phyloP scores from a whole-genome alignment of 2,113 vertebrate species.

The Eurystomus gularis region DNA sequence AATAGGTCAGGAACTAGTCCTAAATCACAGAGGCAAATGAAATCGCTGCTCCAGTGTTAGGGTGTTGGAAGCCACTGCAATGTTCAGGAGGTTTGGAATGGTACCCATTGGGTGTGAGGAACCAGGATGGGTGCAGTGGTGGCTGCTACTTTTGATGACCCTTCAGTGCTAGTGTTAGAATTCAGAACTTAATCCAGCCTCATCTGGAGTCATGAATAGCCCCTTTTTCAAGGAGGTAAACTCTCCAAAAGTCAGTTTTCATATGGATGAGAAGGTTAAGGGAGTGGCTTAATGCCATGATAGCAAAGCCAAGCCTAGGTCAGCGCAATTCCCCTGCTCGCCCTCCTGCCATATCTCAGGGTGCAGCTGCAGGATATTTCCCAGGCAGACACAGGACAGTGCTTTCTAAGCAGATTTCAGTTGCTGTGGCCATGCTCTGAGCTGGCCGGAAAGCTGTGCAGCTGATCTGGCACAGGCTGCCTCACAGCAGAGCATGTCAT shows the following conservation, averaged over 20 bases:
- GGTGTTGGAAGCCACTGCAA: neutral
- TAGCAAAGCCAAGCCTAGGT: neutral
- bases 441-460: slow-evolving; percentile 6
- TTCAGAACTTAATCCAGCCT: neutral
- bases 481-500: neutral
- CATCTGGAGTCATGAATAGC: neutral
- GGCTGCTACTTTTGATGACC: neutral
- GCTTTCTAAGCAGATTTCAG: neutral
- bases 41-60: neutral
- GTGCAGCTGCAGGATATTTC: neutral
- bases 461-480: neutral
- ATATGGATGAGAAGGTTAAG: neutral
- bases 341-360: accelerated
- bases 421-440: neutral
- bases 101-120: neutral
- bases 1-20: neutral
- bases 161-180: neutral
- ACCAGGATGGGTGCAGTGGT: neutral
- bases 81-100: neutral
- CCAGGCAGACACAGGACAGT: neutral
- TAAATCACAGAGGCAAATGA: neutral
- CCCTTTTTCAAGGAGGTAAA: neutral
- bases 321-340: neutral
- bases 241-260: neutral
- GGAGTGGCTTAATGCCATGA: neutral